Evolutionary conservation across 2,888 invertebrate species (phyloP), one percentile per base, ranked within the genome.

Genomic region (Pristionchus maxplancki): DNA sequence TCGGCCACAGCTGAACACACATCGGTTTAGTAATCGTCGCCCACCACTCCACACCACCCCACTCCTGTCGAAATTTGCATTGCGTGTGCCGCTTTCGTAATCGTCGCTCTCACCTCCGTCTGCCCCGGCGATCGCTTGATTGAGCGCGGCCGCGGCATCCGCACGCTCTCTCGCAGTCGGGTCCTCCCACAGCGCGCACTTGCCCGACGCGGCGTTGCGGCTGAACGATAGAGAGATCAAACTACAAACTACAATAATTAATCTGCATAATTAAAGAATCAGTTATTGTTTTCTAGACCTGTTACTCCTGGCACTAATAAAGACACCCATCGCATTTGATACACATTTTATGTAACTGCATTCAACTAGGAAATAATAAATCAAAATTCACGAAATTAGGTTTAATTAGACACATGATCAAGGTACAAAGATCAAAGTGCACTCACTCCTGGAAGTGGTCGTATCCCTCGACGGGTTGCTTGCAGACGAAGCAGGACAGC

Each of bases 401-500:
- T n/a, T n/a, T n/a, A n/a, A n/a, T n/a, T n/a, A n/a, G n/a, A n/a
- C n/a, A n/a, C n/a, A n/a, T n/a, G n/a, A n/a, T 37, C 11, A 17
- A 71, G 37, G 17, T 71, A 37, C 31, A 48, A n/a, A 64, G 58
- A 64, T 64, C 28, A 64, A 11, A 64, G 28, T 31, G 5, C 9
- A 64, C 58, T 31, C 24, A 67, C 67, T 86, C 71, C 20, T 34
- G 24, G 74, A 87, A 87, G 87, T 87, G 88, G 24, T 89, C 88
- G 37, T 86, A 81, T 11, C 64, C 58, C 44, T 8, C 28, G 64
- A 89, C 50, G 3, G n/a, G 95, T 91, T 95, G 89, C 71, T 95
- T 95, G 92, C 96, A 96, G 24, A 96, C 93, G 89, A 96, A 96
- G 91, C 96, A 96, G 95, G 96, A 96, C n/a, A 90, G 90, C 3